A percentile compares a stretch with the other conserved stretches of the same genome.
Evolutionary conservation across 2,797 vertebrate species (phyloP).

Genomic region (Squalus acanthias): DNA sequence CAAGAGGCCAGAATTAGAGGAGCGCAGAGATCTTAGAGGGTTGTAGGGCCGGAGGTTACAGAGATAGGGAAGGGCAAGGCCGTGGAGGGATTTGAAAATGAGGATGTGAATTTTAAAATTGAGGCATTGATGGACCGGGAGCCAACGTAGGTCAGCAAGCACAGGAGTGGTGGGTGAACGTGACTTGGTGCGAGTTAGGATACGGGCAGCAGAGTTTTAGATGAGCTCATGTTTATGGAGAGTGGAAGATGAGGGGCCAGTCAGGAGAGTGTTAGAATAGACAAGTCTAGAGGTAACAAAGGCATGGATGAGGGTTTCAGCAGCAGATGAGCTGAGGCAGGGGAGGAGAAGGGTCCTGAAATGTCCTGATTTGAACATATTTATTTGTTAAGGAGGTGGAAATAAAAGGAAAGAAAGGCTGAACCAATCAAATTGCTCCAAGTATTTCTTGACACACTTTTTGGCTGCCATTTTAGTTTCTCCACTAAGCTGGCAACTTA

Average conservation of each 20-base stretch:
- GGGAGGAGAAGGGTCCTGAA: not conserved
- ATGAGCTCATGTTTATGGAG: no score
- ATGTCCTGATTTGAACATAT: not conserved
- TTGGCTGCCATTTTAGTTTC: no score
- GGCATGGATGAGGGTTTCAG: not conserved
- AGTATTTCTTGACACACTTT: not conserved
- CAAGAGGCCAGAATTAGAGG: not conserved
- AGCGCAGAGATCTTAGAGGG: not conserved
- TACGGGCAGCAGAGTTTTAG: not conserved
- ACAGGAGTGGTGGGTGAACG: not conserved
- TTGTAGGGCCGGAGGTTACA: not conserved
- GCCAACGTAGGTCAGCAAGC: not conserved
- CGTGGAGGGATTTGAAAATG: not conserved
- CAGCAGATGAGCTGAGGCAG: not conserved
- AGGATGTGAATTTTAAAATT: not conserved
- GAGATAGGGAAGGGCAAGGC: not conserved
- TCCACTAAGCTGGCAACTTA: not conserved
- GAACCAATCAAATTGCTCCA: not conserved
- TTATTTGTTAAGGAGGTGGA: not conserved
- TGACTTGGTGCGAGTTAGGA: not conserved
- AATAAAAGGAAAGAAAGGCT: not conserved
- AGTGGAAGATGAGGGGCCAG: no score
- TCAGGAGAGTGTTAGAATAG: not conserved
- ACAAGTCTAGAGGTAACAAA: no score
- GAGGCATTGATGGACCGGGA: no score